Percentiles rank a stretch among this genome's conserved stretches.
Conservation (phyloP, 2,113 vertebrate species). For the Chrysemys picta region DNA sequence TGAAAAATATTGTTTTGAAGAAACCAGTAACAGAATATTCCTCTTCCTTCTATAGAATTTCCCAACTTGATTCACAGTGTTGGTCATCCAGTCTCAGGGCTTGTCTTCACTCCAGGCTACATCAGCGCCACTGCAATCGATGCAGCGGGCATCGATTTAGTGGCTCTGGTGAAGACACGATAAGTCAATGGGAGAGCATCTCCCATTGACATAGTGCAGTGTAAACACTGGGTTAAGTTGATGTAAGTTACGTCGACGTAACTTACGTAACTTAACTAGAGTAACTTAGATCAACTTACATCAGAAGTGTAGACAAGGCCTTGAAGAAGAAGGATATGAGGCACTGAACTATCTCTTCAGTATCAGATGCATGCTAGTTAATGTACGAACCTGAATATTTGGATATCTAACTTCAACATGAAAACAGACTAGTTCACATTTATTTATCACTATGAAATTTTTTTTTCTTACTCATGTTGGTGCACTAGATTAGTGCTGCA, state of each 20-base stretch:
- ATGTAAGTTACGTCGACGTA: no score
- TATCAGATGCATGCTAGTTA: not conserved
- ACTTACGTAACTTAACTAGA: no score
- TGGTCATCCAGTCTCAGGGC: not conserved
- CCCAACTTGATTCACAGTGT: not conserved
- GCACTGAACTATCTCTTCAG: not conserved
- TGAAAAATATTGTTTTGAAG: conserved; percentile 16
- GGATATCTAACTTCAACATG: not conserved
- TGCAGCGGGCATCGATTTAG: no score
- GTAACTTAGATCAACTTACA: no score
- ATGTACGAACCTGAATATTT: not conserved
- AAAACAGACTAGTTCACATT: not conserved
- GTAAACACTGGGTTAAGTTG: no score
- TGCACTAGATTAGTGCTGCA: not conserved
- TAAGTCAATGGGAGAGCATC: no score
- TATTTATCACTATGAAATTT: not conserved
- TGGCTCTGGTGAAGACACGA: no score
- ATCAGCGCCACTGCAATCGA: no score
- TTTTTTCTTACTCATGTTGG: not conserved
- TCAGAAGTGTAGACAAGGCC: no score
- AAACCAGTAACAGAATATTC: conserved; percentile 19
- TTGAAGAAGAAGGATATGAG: not conserved
- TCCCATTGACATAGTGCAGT: no score
- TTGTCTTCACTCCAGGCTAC: no score
- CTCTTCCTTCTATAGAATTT: conserved; percentile 46